Evolutionary conservation across 2,113 vertebrate species (phyloP).

Genomic region (Gymnocephalus cernua): DNA sequence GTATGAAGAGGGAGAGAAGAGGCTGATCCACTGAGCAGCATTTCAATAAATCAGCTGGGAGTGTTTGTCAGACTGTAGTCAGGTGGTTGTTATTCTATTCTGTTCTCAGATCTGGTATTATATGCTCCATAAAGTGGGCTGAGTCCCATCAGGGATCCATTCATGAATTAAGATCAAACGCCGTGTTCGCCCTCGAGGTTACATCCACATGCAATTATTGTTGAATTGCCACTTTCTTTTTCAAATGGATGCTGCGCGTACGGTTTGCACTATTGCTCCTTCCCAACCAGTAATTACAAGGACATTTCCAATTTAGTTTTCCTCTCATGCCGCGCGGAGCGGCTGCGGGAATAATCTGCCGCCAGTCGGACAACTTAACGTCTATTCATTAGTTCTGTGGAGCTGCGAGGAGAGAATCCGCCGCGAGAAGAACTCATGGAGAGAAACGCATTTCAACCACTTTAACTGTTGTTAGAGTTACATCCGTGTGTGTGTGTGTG

Average conservation of each 20-base stretch:
- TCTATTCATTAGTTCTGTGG: not conserved
- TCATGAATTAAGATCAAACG: conserved; percentile 57
- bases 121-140: conserved; percentile 49
- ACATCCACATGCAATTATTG: conserved; percentile 43
- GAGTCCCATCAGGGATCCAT: conserved; percentile 43
- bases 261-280: conserved; percentile 28
- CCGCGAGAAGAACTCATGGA: not conserved
- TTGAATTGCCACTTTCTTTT: conserved; percentile 28
- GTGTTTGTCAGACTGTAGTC: not conserved
- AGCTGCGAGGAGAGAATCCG: not conserved
- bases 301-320: conserved; percentile 40
- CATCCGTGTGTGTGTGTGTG: no score
- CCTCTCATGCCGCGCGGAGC: conserved; percentile 13
- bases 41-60: not conserved
- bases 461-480: not conserved
- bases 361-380: conserved; percentile 28
- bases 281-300: conserved; percentile 31
- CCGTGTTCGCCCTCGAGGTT: conserved; percentile 27
- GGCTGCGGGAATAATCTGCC: conserved; percentile 31
- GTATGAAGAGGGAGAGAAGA: not conserved
- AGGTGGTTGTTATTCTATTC: not conserved
- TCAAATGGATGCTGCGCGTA: not conserved
- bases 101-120: conserved; percentile 25
- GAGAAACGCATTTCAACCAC: no score
- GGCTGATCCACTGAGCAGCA: not conserved